phyloP scores from a whole-genome alignment of 2,113 vertebrate species.

The Callionymus lyra region DNA sequence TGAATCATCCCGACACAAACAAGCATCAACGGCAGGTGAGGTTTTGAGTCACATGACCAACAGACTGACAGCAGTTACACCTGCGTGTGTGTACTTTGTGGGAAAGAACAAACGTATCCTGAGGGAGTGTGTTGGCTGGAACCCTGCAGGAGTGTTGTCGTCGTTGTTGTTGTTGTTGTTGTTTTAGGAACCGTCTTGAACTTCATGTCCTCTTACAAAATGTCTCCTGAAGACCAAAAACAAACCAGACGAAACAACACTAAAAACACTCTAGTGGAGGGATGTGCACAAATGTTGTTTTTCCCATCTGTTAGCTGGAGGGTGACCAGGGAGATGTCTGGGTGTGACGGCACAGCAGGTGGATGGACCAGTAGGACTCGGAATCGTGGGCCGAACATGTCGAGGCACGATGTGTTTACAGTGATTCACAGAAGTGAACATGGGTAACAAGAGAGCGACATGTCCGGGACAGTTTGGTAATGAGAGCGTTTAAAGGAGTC shows the following conservation, averaged over 20 bases:
- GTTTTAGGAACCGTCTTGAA: neutral
- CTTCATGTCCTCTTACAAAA: no score
- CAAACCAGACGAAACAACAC: no score
- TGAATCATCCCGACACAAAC: no score
- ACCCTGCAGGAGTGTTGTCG: constrained; percentile 14
- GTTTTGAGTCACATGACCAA: no score
- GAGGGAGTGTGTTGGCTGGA: constrained; percentile 7
- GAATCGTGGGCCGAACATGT: constrained; percentile 29
- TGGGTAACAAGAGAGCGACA: no score
- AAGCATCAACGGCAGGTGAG: no score
- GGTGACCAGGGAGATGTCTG: constrained; percentile 11
- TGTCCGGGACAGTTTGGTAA: no score
- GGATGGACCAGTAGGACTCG: constrained; percentile 40
- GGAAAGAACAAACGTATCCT: constrained; percentile 24
- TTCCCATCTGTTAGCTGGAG: constrained; percentile 11
- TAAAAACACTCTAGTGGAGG: no score
- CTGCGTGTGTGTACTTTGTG: constrained; percentile 15
- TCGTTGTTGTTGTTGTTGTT: constrained; percentile 14
- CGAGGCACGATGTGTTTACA: constrained; percentile 27
- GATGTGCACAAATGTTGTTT: neutral
- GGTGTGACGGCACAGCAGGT: constrained; percentile 40
- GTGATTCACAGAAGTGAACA: constrained; percentile 7
- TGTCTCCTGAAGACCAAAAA: no score
- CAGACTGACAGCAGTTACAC: neutral
- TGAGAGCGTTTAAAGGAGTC: no score